Evolutionary conservation across 2,888 invertebrate species (phyloP).

Genomic region (Elmis aenea): DNA sequence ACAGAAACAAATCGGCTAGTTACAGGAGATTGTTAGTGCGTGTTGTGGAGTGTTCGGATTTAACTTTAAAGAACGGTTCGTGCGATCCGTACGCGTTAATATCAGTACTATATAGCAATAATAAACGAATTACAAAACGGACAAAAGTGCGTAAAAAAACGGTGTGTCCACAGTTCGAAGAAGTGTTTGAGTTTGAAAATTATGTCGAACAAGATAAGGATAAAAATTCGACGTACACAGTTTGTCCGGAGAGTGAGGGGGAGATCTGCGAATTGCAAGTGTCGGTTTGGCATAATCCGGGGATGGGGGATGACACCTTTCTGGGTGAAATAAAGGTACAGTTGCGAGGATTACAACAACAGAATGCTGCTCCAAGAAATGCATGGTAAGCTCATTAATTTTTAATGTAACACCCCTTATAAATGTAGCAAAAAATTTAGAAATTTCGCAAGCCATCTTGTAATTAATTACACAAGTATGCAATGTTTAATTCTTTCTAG

Average conservation of each 20-base stretch:
- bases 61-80: conserved; percentile 83
- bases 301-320: conserved; percentile 75
- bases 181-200: conserved; percentile 75
- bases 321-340: conserved; percentile 83
- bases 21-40: conserved; percentile 53
- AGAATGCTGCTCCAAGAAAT: conserved; percentile 55
- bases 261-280: conserved; percentile 78
- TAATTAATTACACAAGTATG: neutral
- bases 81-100: conserved; percentile 88
- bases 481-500: conserved; percentile 50
- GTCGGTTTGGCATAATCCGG: conserved; percentile 78
- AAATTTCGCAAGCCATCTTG: neutral
- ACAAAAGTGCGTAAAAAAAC: conserved; percentile 89
- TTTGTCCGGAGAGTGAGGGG: conserved; percentile 52
- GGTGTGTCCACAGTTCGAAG: conserved; percentile 82
- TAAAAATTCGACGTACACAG: conserved; percentile 30
- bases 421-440: neutral
- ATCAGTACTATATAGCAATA: conserved; percentile 74
- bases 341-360: conserved; percentile 64
- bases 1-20: conserved; percentile 46
- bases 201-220: conserved; percentile 48
- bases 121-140: conserved; percentile 70
- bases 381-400: conserved; percentile 64
- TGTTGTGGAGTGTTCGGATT: conserved; percentile 79
- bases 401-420: neutral